Evolutionary conservation across 2,113 vertebrate species (phyloP).

Genomic region (Microcebus jonahi): DNA sequence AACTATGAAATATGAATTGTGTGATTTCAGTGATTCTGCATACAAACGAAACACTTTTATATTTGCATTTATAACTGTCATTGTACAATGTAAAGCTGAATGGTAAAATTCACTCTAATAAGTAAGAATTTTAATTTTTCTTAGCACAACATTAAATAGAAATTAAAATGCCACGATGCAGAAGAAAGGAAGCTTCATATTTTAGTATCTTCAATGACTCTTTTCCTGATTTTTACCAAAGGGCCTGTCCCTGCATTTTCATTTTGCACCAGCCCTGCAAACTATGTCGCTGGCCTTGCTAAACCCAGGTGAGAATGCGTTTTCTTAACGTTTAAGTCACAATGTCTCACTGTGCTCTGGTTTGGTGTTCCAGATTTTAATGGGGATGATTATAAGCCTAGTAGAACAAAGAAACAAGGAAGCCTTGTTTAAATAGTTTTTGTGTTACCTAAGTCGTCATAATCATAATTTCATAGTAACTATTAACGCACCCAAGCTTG

Average conservation of each 20-base stretch:
- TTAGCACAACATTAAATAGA: neutral
- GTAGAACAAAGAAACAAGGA: constrained; percentile 27
- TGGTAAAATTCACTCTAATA: neutral
- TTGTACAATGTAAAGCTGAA: neutral
- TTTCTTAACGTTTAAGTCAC: neutral
- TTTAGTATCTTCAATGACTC: neutral
- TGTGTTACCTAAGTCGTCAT: constrained; percentile 21
- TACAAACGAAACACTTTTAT: neutral
- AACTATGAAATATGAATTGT: neutral
- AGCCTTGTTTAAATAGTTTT: constrained; percentile 44
- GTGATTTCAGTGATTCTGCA: neutral
- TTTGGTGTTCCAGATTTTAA: constrained; percentile 13
- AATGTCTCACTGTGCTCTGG: neutral
- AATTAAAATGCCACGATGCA: neutral
- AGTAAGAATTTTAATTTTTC: neutral
- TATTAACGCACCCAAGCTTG: neutral
- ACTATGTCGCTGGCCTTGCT: neutral
- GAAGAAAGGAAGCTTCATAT: neutral
- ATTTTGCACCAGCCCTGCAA: neutral
- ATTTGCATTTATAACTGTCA: neutral
- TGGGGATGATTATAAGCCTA: constrained; percentile 37
- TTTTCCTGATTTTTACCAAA: neutral
- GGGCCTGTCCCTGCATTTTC: neutral
- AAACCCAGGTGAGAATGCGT: neutral
- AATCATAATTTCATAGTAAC: constrained; percentile 37